A percentile compares a stretch with the other conserved stretches of the same genome.
phyloP scores from a whole-genome alignment of 2,888 invertebrate genomes.

The Lysandra coridon region DNA sequence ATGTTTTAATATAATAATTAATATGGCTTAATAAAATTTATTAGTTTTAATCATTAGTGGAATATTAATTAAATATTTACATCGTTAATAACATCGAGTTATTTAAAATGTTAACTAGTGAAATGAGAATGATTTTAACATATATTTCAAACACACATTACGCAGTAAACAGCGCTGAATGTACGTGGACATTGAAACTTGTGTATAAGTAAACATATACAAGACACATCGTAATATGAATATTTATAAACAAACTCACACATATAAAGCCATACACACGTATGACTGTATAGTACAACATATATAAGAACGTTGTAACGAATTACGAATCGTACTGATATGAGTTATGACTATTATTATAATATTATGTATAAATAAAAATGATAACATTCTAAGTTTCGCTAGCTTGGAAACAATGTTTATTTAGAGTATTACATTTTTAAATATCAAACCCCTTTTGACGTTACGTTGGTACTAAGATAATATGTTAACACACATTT shows the following conservation, averaged over 20 bases:
- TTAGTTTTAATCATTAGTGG: neutral
- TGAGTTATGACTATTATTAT: neutral
- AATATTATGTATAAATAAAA: constrained; percentile 10
- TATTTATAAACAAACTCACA: constrained; percentile 17
- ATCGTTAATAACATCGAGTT: neutral
- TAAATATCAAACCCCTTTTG: neutral
- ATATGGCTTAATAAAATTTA: neutral
- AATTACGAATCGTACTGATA: constrained; percentile 1
- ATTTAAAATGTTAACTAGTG: constrained; percentile 1
- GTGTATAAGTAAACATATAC: neutral
- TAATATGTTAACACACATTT: neutral
- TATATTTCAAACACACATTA: neutral
- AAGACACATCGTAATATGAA: constrained; percentile 13
- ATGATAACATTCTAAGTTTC: neutral
- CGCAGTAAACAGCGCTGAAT: neutral
- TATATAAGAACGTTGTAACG: neutral
- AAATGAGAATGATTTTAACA: neutral
- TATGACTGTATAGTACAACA: neutral
- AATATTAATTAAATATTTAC: neutral
- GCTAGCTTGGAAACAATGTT: neutral
- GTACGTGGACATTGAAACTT: constrained; percentile 3
- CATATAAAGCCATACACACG: neutral
- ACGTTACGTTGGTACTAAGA: neutral
- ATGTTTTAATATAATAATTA: neutral
- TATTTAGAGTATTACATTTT: neutral